Evolutionary conservation across 2,888 invertebrate genomes (phyloP), one percentile per base, ranked within the genome.

Genomic region (Drosophila gaucha): DNA sequence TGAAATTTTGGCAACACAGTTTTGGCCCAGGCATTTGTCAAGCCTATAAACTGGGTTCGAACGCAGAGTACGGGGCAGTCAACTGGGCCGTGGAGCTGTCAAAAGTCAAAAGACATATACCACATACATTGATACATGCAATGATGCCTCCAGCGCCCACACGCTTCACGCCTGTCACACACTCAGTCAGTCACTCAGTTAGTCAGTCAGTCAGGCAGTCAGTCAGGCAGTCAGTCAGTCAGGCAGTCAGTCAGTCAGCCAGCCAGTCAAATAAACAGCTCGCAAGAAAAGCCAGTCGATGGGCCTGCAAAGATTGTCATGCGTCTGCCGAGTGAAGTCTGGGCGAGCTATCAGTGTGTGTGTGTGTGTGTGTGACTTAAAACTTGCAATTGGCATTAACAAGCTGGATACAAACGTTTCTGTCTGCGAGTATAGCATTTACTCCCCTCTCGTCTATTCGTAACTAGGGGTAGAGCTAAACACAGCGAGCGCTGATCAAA

Each of bases 11-110:
- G 55, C 38, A 69, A 47, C 63, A 63, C 63, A 49, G 47, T 59
- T 56, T 49, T 31, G 46, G 56, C 28, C 58, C 58, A 78, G 83
- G 65, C 86, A 79, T 82, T 85, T 79, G 76, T 78, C 79, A 82
- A 56, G 79, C 66, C 76, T 59, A 68, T 54, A 39, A 62, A 26
- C 14, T 10, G 43, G 44, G 43, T 38, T 46, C 33, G 28, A 35
- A 30, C 16, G 39, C 35, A 8, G 22, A 12, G 22, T 1, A 12
- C 6, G 16, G 2, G n/a, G 52, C 28, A 24, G 38, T 24, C 39
- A 33, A 16, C 38, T 16, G 31, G n/a, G 30, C 20, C 44, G 18
- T 44, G 38, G 8, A 41, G 55, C 66, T 64, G 69, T 68, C 78
- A 74, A 58, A 73, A 75, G 74, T 65, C 74, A 78, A 62, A 62